Evolutionary conservation across 2,888 invertebrate species (phyloP).

Genomic region (Barypeithes pellucidus): DNA sequence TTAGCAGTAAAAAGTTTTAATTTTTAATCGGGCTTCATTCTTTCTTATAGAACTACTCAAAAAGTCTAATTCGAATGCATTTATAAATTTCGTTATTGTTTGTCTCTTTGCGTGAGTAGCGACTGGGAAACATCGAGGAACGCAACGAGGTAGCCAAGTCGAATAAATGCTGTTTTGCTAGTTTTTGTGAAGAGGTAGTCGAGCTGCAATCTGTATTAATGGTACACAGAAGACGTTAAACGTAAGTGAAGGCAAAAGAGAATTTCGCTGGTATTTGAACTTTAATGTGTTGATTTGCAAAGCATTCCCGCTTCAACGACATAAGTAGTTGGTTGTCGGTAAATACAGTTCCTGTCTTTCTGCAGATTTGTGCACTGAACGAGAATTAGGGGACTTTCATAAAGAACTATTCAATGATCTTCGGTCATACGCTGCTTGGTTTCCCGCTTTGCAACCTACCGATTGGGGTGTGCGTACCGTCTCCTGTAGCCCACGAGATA

Average conservation of each 20-base stretch:
- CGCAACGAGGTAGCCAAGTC: conserved; percentile 44
- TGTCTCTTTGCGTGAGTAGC: conserved; percentile 30
- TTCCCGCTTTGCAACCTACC: too few species aligned
- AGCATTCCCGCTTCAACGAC: background rate
- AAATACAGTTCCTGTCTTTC: background rate
- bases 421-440: too few species aligned
- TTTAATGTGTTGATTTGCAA: conserved; percentile 49
- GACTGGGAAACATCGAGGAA: conserved; percentile 26
- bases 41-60: background rate
- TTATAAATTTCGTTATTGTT: conserved; percentile 43
- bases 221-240: conserved; percentile 45
- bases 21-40: too few species aligned
- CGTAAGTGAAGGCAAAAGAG: conserved; percentile 33
- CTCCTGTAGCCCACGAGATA: too few species aligned
- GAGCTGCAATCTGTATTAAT: conserved; percentile 47
- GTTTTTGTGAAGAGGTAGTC: conserved; percentile 48
- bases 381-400: too few species aligned
- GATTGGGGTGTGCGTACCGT: too few species aligned
- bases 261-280: conserved; percentile 39
- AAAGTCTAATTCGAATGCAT: conserved; percentile 30
- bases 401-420: too few species aligned
- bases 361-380: background rate
- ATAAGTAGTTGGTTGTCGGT: background rate
- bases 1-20: too few species aligned
- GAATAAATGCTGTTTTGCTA: conserved; percentile 50